A percentile compares a stretch with the other conserved stretches of the same genome.
Evolutionary conservation across 2,797 vertebrate genomes (phyloP).

Genomic region (Melanotaenia trifasciata): DNA sequence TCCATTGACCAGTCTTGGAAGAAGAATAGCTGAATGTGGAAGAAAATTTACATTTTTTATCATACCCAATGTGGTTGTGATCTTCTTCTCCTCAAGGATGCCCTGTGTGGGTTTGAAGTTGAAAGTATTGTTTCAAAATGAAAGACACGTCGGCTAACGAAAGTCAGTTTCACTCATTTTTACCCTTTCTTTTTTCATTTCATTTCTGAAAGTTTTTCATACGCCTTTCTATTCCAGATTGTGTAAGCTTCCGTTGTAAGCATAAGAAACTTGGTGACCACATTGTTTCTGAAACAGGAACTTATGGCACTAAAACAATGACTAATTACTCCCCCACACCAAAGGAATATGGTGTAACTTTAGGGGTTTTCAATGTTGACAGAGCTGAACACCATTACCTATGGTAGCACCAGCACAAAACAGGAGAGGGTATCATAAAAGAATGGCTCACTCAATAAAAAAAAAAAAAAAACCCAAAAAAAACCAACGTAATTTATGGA

Average conservation of each 20-base stretch:
- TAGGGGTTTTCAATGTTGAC: slow-evolving; percentile 1
- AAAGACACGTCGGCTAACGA: slow-evolving; percentile 52
- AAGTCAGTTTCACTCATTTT: slow-evolving; percentile 61
- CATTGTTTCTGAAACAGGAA: slow-evolving; percentile 13
- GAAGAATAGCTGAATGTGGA: slow-evolving; percentile 21
- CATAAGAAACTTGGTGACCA: slow-evolving; percentile 10
- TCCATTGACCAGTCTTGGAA: slow-evolving; percentile 12
- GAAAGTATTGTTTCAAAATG: slow-evolving; percentile 27
- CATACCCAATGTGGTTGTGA: slow-evolving; percentile 26
- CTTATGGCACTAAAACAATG: background rate
- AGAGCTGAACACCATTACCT: background rate
- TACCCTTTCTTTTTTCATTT: background rate
- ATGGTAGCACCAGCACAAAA: background rate
- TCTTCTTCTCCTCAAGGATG: slow-evolving; percentile 28
- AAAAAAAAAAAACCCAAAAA: background rate
- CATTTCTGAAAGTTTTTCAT: slow-evolving; percentile 21
- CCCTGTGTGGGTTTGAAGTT: slow-evolving; percentile 39
- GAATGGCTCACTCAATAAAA: background rate
- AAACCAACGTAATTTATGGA: background rate
- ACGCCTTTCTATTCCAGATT: slow-evolving; percentile 38
- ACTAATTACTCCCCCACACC: background rate
- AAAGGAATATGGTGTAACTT: slow-evolving; percentile 9
- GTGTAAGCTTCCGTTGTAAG: slow-evolving; percentile 39
- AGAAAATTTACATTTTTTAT: slow-evolving; percentile 33
- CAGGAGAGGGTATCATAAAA: background rate